These are phyloP conservation scores for Lates calcarifer DNA, from an alignment of 2,113 vertebrate species.

Conservation along the genomic window DNA sequence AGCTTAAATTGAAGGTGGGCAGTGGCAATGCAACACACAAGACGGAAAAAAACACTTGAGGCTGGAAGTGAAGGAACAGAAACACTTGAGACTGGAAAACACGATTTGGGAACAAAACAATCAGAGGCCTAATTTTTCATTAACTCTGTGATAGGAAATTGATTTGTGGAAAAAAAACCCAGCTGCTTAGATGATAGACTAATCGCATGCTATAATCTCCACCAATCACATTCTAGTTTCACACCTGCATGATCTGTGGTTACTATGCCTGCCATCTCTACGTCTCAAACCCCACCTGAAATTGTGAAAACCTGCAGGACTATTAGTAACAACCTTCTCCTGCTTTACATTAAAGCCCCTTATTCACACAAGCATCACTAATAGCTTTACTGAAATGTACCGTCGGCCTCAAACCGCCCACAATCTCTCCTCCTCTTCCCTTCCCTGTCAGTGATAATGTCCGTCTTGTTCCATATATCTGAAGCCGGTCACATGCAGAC, in stretches of 20 bases:
- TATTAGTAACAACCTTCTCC: slow-evolving; percentile 16
- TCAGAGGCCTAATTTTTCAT: slow-evolving; percentile 57
- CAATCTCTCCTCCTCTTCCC: slow-evolving; percentile 40
- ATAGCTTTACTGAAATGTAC: slow-evolving; percentile 58
- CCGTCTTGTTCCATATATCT: slow-evolving; percentile 68
- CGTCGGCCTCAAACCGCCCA: slow-evolving; percentile 55
- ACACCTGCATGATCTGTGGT: slow-evolving; percentile 32
- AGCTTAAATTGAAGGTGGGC: neutral
- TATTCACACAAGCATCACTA: slow-evolving; percentile 70
- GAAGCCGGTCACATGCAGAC: slow-evolving; percentile 69
- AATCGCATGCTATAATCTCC: slow-evolving; percentile 58
- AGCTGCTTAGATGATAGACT: slow-evolving; percentile 38
- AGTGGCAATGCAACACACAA: neutral
- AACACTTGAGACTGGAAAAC: slow-evolving; percentile 44
- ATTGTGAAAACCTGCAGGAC: slow-evolving; percentile 39
- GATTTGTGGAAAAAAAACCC: slow-evolving; percentile 46
- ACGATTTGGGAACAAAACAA: slow-evolving; percentile 61
- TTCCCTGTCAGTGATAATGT: slow-evolving; percentile 68
- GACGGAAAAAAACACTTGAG: slow-evolving; percentile 1
- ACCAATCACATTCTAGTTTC: slow-evolving; percentile 40
- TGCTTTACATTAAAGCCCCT: slow-evolving; percentile 61
- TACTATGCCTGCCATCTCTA: slow-evolving; percentile 63
- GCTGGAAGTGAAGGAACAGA: slow-evolving; percentile 18
- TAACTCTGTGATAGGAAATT: slow-evolving; percentile 60
- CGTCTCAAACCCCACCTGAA: slow-evolving; percentile 35